Percentiles rank a stretch among this genome's conserved stretches.
Evolutionary conservation across 2,888 invertebrate species (phyloP).

Genomic region (Imbricaverruca yamaguchii): DNA sequence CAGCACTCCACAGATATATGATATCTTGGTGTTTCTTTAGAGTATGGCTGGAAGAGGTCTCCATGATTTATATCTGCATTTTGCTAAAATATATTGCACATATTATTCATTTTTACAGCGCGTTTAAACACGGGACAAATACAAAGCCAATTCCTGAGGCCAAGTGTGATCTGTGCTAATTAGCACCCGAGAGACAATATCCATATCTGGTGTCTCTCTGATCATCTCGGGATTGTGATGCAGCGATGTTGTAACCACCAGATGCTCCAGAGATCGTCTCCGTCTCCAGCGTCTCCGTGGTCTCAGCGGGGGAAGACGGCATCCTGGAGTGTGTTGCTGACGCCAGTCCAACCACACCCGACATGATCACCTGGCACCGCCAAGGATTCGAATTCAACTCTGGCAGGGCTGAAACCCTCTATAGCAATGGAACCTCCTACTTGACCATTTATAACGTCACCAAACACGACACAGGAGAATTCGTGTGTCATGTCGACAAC

Average conservation of each 20-base stretch:
- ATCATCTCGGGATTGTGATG: too few relatives aligned
- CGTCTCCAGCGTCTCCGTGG: constrained; percentile 29
- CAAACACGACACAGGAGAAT: constrained; percentile 69
- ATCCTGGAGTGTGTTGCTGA: constrained; percentile 59
- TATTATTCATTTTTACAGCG: too few relatives aligned
- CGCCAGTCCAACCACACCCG: constrained; percentile 74
- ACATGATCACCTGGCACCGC: constrained; percentile 76
- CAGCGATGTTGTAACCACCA: not conserved
- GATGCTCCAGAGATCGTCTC: constrained; percentile 30
- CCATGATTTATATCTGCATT: too few relatives aligned
- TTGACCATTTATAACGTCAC: constrained; percentile 65
- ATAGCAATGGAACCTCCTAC: constrained; percentile 4
- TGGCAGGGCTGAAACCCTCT: not conserved
- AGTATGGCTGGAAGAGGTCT: too few relatives aligned
- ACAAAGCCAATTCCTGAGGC: too few relatives aligned
- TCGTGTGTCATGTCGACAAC: constrained; percentile 73
- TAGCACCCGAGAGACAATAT: too few relatives aligned
- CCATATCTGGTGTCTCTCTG: too few relatives aligned
- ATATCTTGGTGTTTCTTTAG: too few relatives aligned
- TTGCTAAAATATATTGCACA: too few relatives aligned
- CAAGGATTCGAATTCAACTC: constrained; percentile 52
- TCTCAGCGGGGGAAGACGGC: constrained; percentile 31
- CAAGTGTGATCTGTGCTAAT: too few relatives aligned
- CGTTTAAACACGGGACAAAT: too few relatives aligned
- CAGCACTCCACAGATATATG: too few relatives aligned